Evolutionary conservation across 2,113 vertebrate genomes (phyloP).

Genomic region (Herpetotheres cachinnans): DNA sequence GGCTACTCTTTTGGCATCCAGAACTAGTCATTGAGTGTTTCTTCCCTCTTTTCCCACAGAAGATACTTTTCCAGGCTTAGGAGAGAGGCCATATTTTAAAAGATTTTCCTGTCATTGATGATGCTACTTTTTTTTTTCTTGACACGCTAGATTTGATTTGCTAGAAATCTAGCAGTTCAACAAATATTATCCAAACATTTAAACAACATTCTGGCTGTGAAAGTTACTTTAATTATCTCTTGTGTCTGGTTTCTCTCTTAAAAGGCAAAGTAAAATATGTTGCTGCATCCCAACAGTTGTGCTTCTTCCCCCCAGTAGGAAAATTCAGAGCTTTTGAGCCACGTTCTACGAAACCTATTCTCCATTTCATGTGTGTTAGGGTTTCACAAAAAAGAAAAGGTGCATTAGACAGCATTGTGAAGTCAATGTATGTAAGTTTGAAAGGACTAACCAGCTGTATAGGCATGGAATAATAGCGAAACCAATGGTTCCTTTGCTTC

Average conservation of each 20-base stretch:
- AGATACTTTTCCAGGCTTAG: neutral
- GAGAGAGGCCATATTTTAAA: neutral
- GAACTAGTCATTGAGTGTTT: neutral
- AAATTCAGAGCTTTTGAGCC: neutral
- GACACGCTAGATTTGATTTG: neutral
- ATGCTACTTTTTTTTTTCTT: neutral
- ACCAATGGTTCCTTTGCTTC: neutral
- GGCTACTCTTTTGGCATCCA: neutral
- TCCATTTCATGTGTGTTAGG: neutral
- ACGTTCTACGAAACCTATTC: neutral
- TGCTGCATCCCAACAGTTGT: neutral
- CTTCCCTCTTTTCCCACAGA: neutral
- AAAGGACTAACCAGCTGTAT: neutral
- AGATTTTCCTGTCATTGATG: neutral
- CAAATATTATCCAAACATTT: neutral
- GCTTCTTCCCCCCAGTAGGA: neutral
- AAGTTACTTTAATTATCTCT: neutral
- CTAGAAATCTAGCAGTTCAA: neutral
- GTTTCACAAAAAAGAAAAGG: neutral
- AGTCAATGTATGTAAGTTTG: neutral
- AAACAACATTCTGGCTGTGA: neutral
- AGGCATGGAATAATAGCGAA: neutral
- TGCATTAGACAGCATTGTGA: neutral
- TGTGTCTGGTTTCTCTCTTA: neutral
- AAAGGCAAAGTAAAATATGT: neutral